A percentile compares a stretch with the other conserved stretches of the same genome.
Conservation (phyloP, 2,797 vertebrate species). For the Knipowitschia caucasica region DNA sequence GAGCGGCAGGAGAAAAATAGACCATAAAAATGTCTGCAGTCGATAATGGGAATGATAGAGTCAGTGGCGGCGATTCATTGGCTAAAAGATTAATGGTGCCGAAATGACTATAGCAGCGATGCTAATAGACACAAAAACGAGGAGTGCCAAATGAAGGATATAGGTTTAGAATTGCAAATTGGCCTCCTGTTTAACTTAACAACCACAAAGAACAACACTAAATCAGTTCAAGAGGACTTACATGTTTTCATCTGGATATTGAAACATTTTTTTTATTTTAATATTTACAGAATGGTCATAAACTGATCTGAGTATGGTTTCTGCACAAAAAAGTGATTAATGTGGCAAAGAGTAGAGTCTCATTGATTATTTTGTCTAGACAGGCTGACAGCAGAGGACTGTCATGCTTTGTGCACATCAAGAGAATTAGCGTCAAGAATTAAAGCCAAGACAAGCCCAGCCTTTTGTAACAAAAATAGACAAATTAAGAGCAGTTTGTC, state of each 20-base stretch:
- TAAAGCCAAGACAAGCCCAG: conserved; percentile 2
- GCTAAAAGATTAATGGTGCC: conserved; percentile 67
- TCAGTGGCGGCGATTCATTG: conserved; percentile 67
- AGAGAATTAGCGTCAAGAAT: conserved; percentile 16
- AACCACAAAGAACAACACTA: not conserved
- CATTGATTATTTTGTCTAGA: conserved; percentile 25
- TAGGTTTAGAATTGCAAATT: conserved; percentile 3
- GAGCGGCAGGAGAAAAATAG: conserved; percentile 53
- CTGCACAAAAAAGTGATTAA: conserved; percentile 1
- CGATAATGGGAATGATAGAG: conserved; percentile 69
- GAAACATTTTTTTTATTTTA: no score
- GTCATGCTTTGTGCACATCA: conserved; percentile 13
- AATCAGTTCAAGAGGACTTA: not conserved
- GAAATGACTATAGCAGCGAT: conserved; percentile 48
- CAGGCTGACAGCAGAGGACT: conserved; percentile 9
- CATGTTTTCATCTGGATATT: no score
- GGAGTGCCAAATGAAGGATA: conserved; percentile 17
- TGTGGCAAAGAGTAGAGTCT: not conserved
- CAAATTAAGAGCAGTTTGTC: conserved; percentile 9
- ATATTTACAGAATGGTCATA: no score
- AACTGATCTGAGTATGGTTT: not conserved
- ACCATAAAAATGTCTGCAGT: conserved; percentile 65
- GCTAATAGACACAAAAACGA: conserved; percentile 40
- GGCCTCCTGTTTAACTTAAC: not conserved
- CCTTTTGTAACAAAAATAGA: conserved; percentile 18